Evolutionary conservation across 1,140 invertebrate species (phyloP), one percentile per base, ranked within the genome.

Genomic region (Papilio polytes): DNA sequence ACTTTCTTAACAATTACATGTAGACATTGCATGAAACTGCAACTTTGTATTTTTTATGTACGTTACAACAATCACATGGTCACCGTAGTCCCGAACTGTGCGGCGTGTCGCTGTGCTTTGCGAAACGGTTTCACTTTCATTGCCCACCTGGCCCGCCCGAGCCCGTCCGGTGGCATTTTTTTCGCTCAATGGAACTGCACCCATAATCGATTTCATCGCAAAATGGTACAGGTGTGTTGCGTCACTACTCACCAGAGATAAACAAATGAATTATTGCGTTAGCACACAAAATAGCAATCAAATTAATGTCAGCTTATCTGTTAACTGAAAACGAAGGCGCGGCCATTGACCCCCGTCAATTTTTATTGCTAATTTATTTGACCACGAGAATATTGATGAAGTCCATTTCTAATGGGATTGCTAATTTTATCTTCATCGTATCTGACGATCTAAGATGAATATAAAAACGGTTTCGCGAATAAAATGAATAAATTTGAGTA

Each of bases 71-170:
- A 26, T 3, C 18, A 46, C 18, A 73, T 73, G 72, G 74, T 76
- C 74, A 76, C 74, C 74, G 20, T 46, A 41, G 31, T 12, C 31
- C 41, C n/a, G 36, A 44, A 46, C 8, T 41, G 36, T 18, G 18
- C n/a, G 44, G 46, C 20, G 22, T n/a, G n/a, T 2, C 20, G 44
- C 46, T 22, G 74, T 51, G 74, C 20, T 26, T 76, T 76, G 74
- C 41, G 74, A 76, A 76, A 76, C 44, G n/a, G 74, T 76, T 76
- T 76, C 74, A 76, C 74, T 76, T 76, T 76, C 74, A 26, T 22
- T 46, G 46, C 18, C 74, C 74, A 76, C 74, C 74, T 76, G 53
- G 53, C 53, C 18, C 53, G 53, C 53, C 9, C 53, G 53, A 56
- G 53, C 53, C n/a, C n/a, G 74, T 76, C 46, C 44, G 44, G 44